Base-by-base conservation (phyloP, 2,113 vertebrate genomes). In the Puffinus mauretanicus region DNA sequence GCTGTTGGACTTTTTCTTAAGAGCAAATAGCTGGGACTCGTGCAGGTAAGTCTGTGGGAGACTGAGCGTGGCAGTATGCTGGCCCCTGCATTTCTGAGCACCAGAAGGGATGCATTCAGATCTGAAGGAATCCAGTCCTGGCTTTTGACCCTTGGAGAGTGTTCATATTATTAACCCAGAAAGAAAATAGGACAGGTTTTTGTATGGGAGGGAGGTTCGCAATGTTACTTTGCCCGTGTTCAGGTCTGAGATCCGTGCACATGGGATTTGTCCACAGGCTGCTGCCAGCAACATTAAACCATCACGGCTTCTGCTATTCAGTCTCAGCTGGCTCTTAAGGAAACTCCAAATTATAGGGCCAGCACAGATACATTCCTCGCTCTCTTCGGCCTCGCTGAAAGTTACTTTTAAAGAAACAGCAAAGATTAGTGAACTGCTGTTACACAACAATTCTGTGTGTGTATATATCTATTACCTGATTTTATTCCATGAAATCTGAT, bases 401-500 rank as follows among this genome's bases (percentile, higher is more conserved):
- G 81, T 77, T 84, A 46, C 47, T 69, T 91, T 67, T 91, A 94
- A 89, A 95, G 95, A 77, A 62, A 47, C 75, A 90, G 61, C 73
- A 54, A 79, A 72, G 81, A 69, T 52, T 0, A 69, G 66, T 27
- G 78, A 49, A 2, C 2, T 6, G 73, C 77, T 65, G 40, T 95
- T 91, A 82, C 75, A 49, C 83, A 92, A 72, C 62, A 47, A 5
- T 49, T 44, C 11, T 2, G 8, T 54, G 44, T 38, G 26, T 54
- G 18, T 46, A 0, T 92, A 55, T 90, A 66, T 78, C 26, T 96
- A 58, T 89, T n/a, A 51, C 80, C 82, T 69, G 92, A 58, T 86
- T 92, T 29, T 84, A 88, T 94, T 94, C 96, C 88, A 26, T 92
- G 75, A 95, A 87, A 94, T 88, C 96, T 88, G 94, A 93, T 94